Base-by-base conservation (phyloP, 2,888 invertebrate genomes). In the Strigamia crassipes region DNA sequence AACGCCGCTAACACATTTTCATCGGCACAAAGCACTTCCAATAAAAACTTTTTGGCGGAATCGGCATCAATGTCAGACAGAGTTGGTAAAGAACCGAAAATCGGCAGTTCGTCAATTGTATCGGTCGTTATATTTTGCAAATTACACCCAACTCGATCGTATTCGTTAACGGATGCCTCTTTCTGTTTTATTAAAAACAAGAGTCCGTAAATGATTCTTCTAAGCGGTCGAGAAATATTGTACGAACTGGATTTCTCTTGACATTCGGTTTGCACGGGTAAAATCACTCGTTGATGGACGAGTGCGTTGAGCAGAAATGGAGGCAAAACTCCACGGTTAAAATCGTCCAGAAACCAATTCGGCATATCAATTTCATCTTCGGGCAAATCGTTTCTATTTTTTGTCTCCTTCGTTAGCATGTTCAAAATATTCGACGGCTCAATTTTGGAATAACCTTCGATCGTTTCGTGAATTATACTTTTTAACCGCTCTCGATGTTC, bases 341-440 rank as follows among this genome's bases (percentile, higher is more conserved):
- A 91, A 83, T 91, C 90, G 46, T 91, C 88, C 2, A 91, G 86
- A 86, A 94, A 92, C 93, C 94, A 94, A 6, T 88, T 86, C 0
- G 93, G 92, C 83, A 90, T 80, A 0, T 27, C 3, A 46, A 46
- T 13, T n/a, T 13, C 46, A 46, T 73, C 73, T 73, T 73, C 18
- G 27, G 73, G 6, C 82, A 80, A 31, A 56, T 66, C 5, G 78
- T 73, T 21, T 81, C 78, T 0, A 56, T 61, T 31, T 13, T 38
- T 81, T 83, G 85, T 85, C 80, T 85, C 85, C 46, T 86, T 81
- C 82, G 61, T 83, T 84, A 84, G 38, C 84, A 46, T 12, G 23
- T n/a, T 6, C 56, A 51, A 51, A 85, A 84, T 9, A 84, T 85
- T n/a, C 81, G 80, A 18, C 82, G 83, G 0, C 84, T 84, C 46